Evolutionary conservation across 2,888 invertebrate species (phyloP).

Genomic region (Prosapia bicincta): DNA sequence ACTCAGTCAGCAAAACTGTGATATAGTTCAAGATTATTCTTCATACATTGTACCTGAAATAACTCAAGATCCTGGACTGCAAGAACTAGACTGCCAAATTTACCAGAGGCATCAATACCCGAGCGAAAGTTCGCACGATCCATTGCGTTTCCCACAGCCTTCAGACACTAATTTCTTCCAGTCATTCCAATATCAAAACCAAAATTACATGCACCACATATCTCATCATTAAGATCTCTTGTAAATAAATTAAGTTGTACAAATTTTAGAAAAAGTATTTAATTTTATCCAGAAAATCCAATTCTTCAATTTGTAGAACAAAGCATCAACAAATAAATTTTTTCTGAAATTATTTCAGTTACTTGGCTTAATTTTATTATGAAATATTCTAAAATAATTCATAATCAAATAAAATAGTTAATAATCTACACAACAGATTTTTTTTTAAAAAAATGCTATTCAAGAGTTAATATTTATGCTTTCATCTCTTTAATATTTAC

Average conservation of each 20-base stretch:
- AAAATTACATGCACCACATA: constrained; percentile 28
- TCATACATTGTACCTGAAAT: constrained; percentile 4
- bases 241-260: constrained; percentile 11
- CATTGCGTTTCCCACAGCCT: constrained; percentile 5
- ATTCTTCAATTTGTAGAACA: too few species aligned
- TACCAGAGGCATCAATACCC: constrained; percentile 11
- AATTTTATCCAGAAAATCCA: neutral
- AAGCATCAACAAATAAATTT: too few species aligned
- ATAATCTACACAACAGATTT: too few species aligned
- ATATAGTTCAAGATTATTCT: neutral
- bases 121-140: constrained; percentile 24
- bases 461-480: too few species aligned
- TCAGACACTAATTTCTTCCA: constrained; percentile 18
- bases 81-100: neutral
- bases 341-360: too few species aligned
- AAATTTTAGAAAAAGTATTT: neutral
- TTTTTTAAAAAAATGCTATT: too few species aligned
- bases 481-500: too few species aligned
- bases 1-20: constrained; percentile 6
- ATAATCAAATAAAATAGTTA: too few species aligned
- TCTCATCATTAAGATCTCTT: constrained; percentile 25
- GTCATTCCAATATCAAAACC: constrained; percentile 23
- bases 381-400: too few species aligned
- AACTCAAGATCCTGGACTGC: neutral
- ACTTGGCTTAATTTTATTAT: too few species aligned